phyloP scores from a whole-genome alignment of 2,113 vertebrate genomes.

The Siniperca knerii region DNA sequence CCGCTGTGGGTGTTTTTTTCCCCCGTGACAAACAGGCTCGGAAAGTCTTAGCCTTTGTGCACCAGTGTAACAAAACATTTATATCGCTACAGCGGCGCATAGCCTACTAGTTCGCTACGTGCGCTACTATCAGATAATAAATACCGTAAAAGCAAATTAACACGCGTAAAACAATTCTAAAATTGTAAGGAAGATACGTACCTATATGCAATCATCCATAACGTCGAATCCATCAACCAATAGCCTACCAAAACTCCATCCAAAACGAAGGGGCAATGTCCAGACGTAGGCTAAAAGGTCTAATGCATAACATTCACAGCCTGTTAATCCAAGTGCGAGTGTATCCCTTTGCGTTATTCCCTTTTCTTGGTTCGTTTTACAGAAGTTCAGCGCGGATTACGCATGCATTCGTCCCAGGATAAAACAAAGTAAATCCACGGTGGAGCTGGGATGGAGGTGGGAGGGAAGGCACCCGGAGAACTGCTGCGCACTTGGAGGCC shows the following conservation, averaged over 20 bases:
- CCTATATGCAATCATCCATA: slow-evolving; percentile 83
- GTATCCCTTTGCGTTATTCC: slow-evolving; percentile 72
- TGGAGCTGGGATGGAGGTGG: slow-evolving; percentile 37
- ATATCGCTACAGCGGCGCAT: background rate
- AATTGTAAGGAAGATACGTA: slow-evolving; percentile 67
- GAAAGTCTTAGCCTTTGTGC: background rate
- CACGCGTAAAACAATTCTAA: background rate
- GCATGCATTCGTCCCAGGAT: slow-evolving; percentile 57
- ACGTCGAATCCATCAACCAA: slow-evolving; percentile 84
- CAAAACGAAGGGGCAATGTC: slow-evolving; percentile 50
- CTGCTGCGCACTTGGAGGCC: slow-evolving; percentile 66
- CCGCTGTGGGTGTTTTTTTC: background rate
- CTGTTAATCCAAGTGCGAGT: slow-evolving; percentile 75
- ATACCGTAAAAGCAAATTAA: background rate
- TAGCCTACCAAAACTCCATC: slow-evolving; percentile 73
- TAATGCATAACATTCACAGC: slow-evolving; percentile 68
- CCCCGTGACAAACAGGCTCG: background rate
- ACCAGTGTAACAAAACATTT: background rate
- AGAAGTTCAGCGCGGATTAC: slow-evolving; percentile 39
- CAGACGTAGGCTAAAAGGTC: slow-evolving; percentile 42
- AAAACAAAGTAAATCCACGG: slow-evolving; percentile 77
- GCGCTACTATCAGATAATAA: slow-evolving; percentile 4
- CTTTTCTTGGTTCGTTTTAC: slow-evolving; percentile 15
- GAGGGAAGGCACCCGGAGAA: slow-evolving; percentile 29
- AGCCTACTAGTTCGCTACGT: background rate